A percentile compares a stretch with the other conserved stretches of the same genome.
Evolutionary conservation across 1,140 invertebrate genomes (phyloP).

Genomic region (Monomorium pharaonis): DNA sequence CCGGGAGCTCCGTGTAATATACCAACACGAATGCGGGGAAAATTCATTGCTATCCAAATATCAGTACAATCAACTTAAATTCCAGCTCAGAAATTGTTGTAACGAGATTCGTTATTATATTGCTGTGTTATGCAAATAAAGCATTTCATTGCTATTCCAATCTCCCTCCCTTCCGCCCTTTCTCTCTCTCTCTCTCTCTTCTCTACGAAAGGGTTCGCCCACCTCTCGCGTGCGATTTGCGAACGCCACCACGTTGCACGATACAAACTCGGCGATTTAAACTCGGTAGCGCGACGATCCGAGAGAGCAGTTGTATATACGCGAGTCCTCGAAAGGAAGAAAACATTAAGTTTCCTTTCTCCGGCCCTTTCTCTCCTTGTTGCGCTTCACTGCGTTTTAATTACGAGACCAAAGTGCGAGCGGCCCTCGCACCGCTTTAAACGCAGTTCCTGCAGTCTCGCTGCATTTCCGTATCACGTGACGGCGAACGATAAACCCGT

Average conservation of each 20-base stretch:
- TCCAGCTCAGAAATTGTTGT: slow-evolving; percentile 26
- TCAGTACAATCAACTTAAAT: slow-evolving; percentile 32
- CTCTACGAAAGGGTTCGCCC: neutral
- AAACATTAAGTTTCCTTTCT: slow-evolving; percentile 71
- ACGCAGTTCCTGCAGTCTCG: slow-evolving; percentile 47
- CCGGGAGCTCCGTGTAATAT: neutral
- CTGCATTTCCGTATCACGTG: slow-evolving; percentile 70
- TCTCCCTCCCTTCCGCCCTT: slow-evolving; percentile 13
- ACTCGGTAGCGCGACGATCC: slow-evolving; percentile 13
- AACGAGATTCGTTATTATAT: slow-evolving; percentile 31
- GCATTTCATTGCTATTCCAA: slow-evolving; percentile 45
- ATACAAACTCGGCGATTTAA: slow-evolving; percentile 37
- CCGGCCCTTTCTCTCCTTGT: too few species aligned
- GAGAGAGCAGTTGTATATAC: slow-evolving; percentile 22
- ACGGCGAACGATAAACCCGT: slow-evolving; percentile 64
- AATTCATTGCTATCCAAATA: slow-evolving; percentile 18
- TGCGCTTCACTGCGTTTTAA: slow-evolving; percentile 67
- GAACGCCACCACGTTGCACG: neutral
- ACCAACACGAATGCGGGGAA: neutral
- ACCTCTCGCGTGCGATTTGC: slow-evolving; percentile 19
- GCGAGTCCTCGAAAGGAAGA: slow-evolving; percentile 58
- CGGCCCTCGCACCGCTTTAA: slow-evolving; percentile 64
- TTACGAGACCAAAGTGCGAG: slow-evolving; percentile 69
- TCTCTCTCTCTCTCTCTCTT: too few species aligned
- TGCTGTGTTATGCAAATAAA: slow-evolving; percentile 44